A percentile compares a stretch with the other conserved stretches of the same genome.
phyloP scores from a whole-genome alignment of 1,140 invertebrate species.

The Camponotus pennsylvanicus region DNA sequence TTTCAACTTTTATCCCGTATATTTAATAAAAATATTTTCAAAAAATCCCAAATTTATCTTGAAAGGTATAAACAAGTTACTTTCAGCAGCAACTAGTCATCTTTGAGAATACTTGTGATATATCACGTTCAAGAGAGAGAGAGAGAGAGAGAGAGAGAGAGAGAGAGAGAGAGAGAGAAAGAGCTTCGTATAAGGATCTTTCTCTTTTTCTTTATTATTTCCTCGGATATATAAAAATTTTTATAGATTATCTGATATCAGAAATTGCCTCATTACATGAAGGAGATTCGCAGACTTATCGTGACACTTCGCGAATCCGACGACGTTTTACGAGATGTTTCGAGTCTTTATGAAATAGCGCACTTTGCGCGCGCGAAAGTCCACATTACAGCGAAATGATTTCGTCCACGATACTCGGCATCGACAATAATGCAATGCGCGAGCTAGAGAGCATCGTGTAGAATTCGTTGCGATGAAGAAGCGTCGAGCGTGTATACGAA shows the following conservation, averaged over 20 bases:
- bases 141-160: neutral
- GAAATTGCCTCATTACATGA: neutral
- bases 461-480: conserved; percentile 26
- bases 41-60: neutral
- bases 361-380: conserved; percentile 12
- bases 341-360: conserved; percentile 19
- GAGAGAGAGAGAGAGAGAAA: neutral
- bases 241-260: neutral
- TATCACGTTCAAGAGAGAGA: too few relatives aligned
- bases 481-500: conserved; percentile 14
- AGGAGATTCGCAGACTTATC: neutral
- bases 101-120: neutral
- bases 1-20: conserved; percentile 13
- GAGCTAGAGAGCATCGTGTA: neutral
- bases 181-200: too few relatives aligned
- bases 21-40: neutral
- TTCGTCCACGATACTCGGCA: neutral
- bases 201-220: neutral
- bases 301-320: neutral
- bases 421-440: neutral
- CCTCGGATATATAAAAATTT: neutral
- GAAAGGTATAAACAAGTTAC: neutral
- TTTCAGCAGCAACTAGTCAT: neutral
- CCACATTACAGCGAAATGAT: conserved; percentile 8
- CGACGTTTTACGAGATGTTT: conserved; percentile 20